Base-by-base conservation (phyloP, 30 jellyfish, hydroid and myxozoan genomes). In the Hydra vulgaris region DNA sequence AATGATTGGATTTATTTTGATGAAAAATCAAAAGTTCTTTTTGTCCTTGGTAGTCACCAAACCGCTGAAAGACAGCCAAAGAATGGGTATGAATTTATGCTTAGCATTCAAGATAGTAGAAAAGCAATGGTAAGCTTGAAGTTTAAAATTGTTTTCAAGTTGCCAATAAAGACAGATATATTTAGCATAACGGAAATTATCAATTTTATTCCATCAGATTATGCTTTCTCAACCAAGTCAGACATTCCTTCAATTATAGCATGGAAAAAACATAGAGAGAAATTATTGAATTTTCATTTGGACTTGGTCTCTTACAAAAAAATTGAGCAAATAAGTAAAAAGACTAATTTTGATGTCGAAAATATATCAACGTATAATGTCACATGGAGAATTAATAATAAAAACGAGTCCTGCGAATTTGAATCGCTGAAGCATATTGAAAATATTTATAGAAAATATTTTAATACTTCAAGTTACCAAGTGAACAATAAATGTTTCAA, bases 21-120 rank as follows among this genome's bases (percentile, higher is more conserved):
- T 23, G 74, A 52, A 12, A 74, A 26, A 24, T 80, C 84, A 22
- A 80, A 66, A 17, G 12, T 71, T 5, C 70, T 80, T 24, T 18
- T 15, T 15, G 12, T 66, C n/a, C 24, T 70, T 1, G 26, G 84
- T 1, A 66, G 1, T 21, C 27, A 61, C 26, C 53, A 78, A 54
- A 7, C 66, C 7, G 87, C 82, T 15, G 52, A 1, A 16, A 23
- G 40, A n/a, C 74, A 66, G 67, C 87, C 87, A 66, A 22, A 16
- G 21, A 24, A 80, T 21, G 87, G 87, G 0, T 80, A 80, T 26
- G 7, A 80, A 15, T 80, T 80, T 72, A n/a, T 70, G 7, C 5
- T 80, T 0, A 24, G 16, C 16, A 82, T 66, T 3, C 53, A 25
- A 52, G 87, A 80, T 68, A 80, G 87, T 80, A 82, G 87, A 17